Evolutionary conservation across 2,888 invertebrate species (phyloP).

Genomic region (Eilema sororculum): DNA sequence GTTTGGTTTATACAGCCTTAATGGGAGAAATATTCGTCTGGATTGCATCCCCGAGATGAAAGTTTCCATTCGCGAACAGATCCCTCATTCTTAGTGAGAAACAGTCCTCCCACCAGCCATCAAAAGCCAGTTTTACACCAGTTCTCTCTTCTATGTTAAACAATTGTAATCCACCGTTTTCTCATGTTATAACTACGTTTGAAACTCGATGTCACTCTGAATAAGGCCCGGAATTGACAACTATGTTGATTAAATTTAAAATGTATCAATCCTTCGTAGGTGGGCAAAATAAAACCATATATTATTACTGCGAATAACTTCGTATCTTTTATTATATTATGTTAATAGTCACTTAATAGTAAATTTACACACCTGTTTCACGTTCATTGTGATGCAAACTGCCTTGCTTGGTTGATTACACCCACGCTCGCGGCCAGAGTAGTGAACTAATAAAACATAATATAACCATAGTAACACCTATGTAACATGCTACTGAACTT

Average conservation of each 20-base stretch:
- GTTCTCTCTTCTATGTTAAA: too few species aligned
- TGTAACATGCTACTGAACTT: not conserved
- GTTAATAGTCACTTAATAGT: conserved; percentile 22
- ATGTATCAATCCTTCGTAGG: conserved; percentile 11
- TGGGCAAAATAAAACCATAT: conserved; percentile 23
- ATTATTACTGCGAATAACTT: conserved; percentile 24
- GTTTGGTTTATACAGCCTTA: too few species aligned
- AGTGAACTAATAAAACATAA: not conserved
- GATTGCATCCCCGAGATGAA: too few species aligned
- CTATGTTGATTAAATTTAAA: not conserved
- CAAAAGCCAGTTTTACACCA: too few species aligned
- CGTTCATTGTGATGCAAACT: conserved; percentile 9
- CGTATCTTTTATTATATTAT: conserved; percentile 23
- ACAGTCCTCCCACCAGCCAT: too few species aligned
- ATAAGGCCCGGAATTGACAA: too few species aligned
- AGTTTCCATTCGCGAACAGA: too few species aligned
- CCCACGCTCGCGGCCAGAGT: not conserved
- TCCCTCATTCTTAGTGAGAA: too few species aligned
- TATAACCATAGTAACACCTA: not conserved
- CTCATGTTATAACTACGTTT: not conserved
- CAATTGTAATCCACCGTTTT: too few species aligned
- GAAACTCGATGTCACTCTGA: too few species aligned
- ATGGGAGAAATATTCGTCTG: too few species aligned
- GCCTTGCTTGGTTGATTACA: not conserved
- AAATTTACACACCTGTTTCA: conserved; percentile 37